Base-by-base conservation (phyloP, 2,888 invertebrate genomes). In the Erebia palarica region DNA sequence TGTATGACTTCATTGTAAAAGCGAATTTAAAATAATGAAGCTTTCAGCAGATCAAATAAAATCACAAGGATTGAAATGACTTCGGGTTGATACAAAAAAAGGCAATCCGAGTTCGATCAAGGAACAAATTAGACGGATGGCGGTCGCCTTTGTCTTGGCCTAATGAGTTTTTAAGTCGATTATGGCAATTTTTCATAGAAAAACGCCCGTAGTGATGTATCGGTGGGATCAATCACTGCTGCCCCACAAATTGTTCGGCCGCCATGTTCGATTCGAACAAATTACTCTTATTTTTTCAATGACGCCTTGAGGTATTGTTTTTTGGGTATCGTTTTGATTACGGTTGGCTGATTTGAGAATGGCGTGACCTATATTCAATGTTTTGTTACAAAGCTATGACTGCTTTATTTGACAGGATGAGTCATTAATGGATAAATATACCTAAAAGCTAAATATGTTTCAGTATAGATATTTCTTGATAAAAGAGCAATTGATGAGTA, bases 111-210 rank as follows among this genome's bases (percentile, higher is more conserved):
- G 84, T 85, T 84, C 92, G 91, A 92, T 92, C 91, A 89, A 86
- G 89, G 86, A 89, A 89, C 91, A 89, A 91, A 91, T 92, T 90
- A 90, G 91, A 90, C 86, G 86, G 87, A 90, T 90, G 90, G 88
- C 92, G 90, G 76, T 88, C 88, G 89, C 90, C 92, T 93, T 93
- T 93, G 93, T 93, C 93, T 93, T 91, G 89, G 82, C 88, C 89
- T 92, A 93, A 93, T 92, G 93, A 93, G 92, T 93, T 93, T 93
- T 93, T 93, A 93, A 93, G 93, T 93, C 93, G 93, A 93, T 93
- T 93, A 92, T 91, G 85, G 90, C 91, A 87, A 93, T 93, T 93
- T 93, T 93, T 93, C 93, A 93, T 93, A 93, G 93, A 92, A 93
- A 92, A 93, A 91, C 91, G 88, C 92, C 86, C 89, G 89, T 91